These are phyloP conservation scores for Syrrhaptes paradoxus DNA, from an alignment of 2,113 vertebrate species.

Conservation along the genomic window DNA sequence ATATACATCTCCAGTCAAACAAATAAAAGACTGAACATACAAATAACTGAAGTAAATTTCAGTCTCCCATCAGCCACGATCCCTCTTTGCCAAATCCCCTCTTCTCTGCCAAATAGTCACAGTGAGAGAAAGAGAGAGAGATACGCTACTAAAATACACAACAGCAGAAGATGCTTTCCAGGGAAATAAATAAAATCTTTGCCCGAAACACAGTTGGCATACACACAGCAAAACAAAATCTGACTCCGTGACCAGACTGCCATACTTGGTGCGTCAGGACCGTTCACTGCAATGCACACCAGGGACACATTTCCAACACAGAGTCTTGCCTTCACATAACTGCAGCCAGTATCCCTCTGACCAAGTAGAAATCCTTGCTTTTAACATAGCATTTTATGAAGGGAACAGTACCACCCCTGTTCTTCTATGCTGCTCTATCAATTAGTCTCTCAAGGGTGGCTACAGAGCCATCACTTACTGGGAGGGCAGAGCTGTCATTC, in stretches of 20 bases:
- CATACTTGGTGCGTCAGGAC: neutral
- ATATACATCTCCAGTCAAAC: neutral
- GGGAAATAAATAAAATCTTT: neutral
- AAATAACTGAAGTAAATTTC: neutral
- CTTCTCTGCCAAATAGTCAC: neutral
- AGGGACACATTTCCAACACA: neutral
- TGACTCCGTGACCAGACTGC: neutral
- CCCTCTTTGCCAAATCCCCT: neutral
- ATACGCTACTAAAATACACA: neutral
- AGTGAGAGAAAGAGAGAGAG: neutral
- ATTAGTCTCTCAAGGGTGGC: neutral
- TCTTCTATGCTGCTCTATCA: neutral
- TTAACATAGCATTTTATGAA: neutral
- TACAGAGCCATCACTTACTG: neutral
- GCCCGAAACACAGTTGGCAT: neutral
- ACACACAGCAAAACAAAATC: neutral
- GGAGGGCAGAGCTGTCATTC: neutral
- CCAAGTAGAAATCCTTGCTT: neutral
- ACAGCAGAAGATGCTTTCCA: neutral
- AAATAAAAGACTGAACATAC: neutral
- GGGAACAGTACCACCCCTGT: neutral
- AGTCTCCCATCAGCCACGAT: neutral
- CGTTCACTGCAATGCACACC: neutral
- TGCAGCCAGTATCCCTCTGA: neutral
- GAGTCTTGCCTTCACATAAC: neutral